Evolutionary conservation across 1,140 invertebrate species (phyloP), one percentile per base, ranked within the genome.

Genomic region (Fopius arisanus): DNA sequence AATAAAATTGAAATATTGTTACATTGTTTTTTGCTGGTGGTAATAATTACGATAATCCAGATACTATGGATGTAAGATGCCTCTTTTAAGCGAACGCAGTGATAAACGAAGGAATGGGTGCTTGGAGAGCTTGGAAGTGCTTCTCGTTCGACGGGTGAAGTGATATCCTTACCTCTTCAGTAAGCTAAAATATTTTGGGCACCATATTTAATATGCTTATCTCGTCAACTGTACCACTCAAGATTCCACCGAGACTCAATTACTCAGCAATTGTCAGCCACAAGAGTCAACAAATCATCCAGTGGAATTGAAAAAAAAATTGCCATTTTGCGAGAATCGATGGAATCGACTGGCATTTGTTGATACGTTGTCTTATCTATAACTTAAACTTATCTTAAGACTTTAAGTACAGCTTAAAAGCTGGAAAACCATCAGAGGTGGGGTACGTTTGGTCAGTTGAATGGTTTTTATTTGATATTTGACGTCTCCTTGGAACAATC

Each of bases 131-230:
- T 86, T 82, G 82, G 82, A 87, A 84, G 84, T 87, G 84, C 83
- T 83, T 84, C 86, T 82, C 80, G 77, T 78, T 78, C 81, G 83
- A 77, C 78, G 75, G 84, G 83, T 82, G 83, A 84, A 81, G 80
- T 77, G 82, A 87, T 84, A 84, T 88, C 86, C 87, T 88, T 88
- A 88, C 87, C 87, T 88, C 87, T 82, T 88, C 86, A 85, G 87
- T 80, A 87, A 88, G 87, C 87, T 88, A 88, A 86, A 88, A 88
- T 87, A 88, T 87, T 68, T 77, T 82, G 72, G 84, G 84, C 79
- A 86, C 82, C 83, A 86, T 83, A 80, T 87, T 65, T 85, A 88
- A 87, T 87, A 86, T 79, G 81, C 81, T 84, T 85, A 77, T 70
- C 81, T 67, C 62, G 67, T 51, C 41, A 67, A 69, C 19, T 3